Evolutionary conservation across 2,113 vertebrate genomes (phyloP).

Genomic region (Eonycteris spelaea): DNA sequence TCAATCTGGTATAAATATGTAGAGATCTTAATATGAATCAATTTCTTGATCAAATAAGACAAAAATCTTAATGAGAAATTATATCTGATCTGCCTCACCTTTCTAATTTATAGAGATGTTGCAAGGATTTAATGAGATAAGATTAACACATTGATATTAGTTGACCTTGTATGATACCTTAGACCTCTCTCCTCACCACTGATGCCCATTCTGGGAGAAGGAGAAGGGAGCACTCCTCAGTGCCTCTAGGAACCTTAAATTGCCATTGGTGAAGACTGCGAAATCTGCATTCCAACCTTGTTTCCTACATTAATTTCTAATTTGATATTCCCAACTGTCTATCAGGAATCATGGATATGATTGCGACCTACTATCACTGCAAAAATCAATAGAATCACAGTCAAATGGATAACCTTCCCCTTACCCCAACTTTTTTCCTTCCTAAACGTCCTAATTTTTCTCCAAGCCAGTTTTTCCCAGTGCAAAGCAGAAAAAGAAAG

Average conservation of each 20-base stretch:
- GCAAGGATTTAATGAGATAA: not conserved
- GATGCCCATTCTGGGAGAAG: not conserved
- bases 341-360: not conserved
- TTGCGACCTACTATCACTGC: not conserved
- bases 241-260: not conserved
- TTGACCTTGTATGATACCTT: not conserved
- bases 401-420: not conserved
- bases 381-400: not conserved
- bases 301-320: not conserved
- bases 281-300: not conserved
- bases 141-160: not conserved
- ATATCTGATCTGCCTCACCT: not conserved
- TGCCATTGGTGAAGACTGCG: not conserved
- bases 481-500: not conserved
- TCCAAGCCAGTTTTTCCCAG: not conserved
- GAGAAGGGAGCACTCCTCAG: not conserved
- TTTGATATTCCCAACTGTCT: conserved; percentile 20
- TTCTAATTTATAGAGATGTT: not conserved
- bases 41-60: conserved; percentile 19
- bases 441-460: not conserved
- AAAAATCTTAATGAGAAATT: not conserved
- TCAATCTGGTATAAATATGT: not conserved
- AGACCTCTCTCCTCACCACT: not conserved
- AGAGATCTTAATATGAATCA: not conserved
- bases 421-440: not conserved